Conservation (phyloP, 2,888 invertebrate genomes). For the Melieria crassipennis region DNA sequence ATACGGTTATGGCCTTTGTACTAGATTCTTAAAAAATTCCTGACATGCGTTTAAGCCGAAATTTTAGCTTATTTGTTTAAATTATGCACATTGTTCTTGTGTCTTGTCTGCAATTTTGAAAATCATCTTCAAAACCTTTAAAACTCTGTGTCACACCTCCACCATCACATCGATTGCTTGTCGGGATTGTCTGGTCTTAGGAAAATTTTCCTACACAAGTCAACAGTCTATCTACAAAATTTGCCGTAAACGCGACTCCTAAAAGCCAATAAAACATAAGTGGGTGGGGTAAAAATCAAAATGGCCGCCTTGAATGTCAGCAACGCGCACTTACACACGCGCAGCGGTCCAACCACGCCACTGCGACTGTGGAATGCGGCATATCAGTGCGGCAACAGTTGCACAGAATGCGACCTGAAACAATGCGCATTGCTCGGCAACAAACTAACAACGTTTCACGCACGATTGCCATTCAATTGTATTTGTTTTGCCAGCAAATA, state of each 20-base stretch:
- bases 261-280: not conserved
- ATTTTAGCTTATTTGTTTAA: no score
- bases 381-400: conserved; percentile 24
- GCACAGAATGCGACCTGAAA: conserved; percentile 38
- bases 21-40: no score
- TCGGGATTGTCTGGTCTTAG: not conserved
- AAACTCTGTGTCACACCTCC: no score
- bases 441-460: conserved; percentile 56
- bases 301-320: conserved; percentile 55
- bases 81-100: no score
- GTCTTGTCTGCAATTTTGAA: no score
- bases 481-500: no score
- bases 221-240: not conserved
- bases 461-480: conserved; percentile 54
- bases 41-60: no score
- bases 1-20: no score
- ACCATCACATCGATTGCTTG: no score
- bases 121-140: no score
- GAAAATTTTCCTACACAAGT: not conserved
- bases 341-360: not conserved
- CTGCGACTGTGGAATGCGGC: conserved; percentile 13
- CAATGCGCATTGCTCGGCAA: conserved; percentile 51
- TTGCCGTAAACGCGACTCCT: not conserved
- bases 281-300: conserved; percentile 53
- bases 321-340: conserved; percentile 18